These are phyloP conservation scores for Drosophila kokeensis DNA, from an alignment of 2,888 invertebrate species.

Conservation along the genomic window DNA sequence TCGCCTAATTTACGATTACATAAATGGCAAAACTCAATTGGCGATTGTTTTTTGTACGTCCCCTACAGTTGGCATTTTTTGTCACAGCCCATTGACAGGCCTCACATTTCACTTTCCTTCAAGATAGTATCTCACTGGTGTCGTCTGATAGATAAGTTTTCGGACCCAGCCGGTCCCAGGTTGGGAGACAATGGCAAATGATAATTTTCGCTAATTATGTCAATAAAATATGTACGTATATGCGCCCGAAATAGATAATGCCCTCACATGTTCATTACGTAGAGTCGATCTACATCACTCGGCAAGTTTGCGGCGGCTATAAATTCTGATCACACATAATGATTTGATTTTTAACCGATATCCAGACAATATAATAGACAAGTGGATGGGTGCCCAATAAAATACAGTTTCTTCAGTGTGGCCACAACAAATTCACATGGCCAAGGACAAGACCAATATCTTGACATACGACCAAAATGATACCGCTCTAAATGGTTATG, in stretches of 20 bases:
- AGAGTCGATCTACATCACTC: neutral
- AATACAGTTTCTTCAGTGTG: constrained; percentile 24
- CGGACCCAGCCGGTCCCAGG: neutral
- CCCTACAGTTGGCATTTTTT: constrained; percentile 9
- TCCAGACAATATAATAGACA: constrained; percentile 7
- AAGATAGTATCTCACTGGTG: constrained; percentile 30
- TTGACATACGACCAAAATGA: constrained; percentile 38
- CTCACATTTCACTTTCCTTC: constrained; percentile 55
- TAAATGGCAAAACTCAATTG: constrained; percentile 43
- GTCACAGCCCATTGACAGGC: constrained; percentile 33
- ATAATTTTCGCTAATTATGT: constrained; percentile 64
- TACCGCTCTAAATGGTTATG: constrained; percentile 58
- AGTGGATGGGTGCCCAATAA: constrained; percentile 9
- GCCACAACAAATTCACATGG: constrained; percentile 39
- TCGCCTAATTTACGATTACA: constrained; percentile 32
- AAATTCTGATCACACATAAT: constrained; percentile 31
- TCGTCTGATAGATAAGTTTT: constrained; percentile 48
- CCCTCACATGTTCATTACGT: constrained; percentile 17
- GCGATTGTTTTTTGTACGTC: constrained; percentile 22
- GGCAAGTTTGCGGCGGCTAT: constrained; percentile 1
- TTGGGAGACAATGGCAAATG: constrained; percentile 34
- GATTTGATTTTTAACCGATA: constrained; percentile 34
- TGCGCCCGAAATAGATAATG: constrained; percentile 62
- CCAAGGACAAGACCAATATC: constrained; percentile 26
- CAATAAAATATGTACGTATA: constrained; percentile 56